phyloP scores from a whole-genome alignment of 2,113 vertebrate species.

The Leuciscus idus region DNA sequence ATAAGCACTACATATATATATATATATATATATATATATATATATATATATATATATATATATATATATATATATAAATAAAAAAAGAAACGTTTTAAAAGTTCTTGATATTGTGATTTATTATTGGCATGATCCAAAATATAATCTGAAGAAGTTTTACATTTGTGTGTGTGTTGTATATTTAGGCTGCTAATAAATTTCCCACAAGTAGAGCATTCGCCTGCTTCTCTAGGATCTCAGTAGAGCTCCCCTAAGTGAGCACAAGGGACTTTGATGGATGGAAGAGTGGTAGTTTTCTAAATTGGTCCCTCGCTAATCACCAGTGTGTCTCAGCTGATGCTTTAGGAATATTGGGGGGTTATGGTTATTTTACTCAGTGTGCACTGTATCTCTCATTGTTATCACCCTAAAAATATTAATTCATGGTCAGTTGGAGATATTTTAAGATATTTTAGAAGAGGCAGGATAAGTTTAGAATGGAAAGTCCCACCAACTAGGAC shows the following conservation, averaged over 20 bases:
- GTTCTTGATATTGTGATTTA: constrained; percentile 3
- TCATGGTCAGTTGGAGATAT: constrained; percentile 15
- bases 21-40: too few species aligned
- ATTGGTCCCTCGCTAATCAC: constrained; percentile 60
- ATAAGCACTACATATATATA: neutral
- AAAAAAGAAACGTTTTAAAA: neutral
- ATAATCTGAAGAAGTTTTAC: neutral
- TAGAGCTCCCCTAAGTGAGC: constrained; percentile 59
- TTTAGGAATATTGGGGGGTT: constrained; percentile 36
- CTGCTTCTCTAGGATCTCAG: constrained; percentile 51
- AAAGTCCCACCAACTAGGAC: constrained; percentile 18
- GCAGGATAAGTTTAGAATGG: constrained; percentile 33
- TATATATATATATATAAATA: too few species aligned
- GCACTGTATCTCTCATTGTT: constrained; percentile 30
- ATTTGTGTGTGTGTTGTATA: constrained; percentile 19
- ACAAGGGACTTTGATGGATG: constrained; percentile 60
- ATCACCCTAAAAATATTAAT: neutral
- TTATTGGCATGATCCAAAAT: constrained; percentile 13
- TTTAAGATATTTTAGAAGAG: constrained; percentile 11
- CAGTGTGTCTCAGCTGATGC: constrained; percentile 55
- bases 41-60: too few species aligned
- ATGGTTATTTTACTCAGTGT: constrained; percentile 40
- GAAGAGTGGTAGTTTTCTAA: constrained; percentile 59
- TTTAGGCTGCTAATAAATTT: constrained; percentile 46
- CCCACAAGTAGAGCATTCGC: constrained; percentile 52